Evolutionary conservation across 2,797 vertebrate genomes (phyloP).

Genomic region (Lacerta bilineata): DNA sequence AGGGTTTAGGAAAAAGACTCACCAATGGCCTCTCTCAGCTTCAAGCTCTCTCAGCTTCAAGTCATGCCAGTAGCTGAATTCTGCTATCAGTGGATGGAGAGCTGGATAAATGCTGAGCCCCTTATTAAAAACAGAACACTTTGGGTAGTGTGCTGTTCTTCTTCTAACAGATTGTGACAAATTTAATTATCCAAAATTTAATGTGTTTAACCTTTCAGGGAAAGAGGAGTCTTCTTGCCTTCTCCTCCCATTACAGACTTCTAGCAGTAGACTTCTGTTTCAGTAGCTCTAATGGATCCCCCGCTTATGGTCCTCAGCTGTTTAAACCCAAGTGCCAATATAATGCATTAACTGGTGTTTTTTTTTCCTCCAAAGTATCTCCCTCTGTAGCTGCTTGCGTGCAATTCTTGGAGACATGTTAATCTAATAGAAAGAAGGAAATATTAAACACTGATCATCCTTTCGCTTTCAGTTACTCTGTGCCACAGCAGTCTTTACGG

Average conservation of each 20-base stretch:
- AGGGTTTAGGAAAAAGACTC: neutral
- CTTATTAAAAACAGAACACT: neutral
- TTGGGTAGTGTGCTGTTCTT: neutral
- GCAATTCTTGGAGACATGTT: slow-evolving; percentile 33
- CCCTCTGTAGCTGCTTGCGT: slow-evolving; percentile 39
- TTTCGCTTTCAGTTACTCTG: neutral
- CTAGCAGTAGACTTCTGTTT: slow-evolving; percentile 15
- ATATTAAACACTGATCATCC: neutral
- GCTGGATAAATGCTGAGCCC: neutral
- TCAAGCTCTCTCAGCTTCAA: neutral
- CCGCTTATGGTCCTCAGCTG: slow-evolving; percentile 32
- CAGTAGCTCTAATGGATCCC: slow-evolving; percentile 16
- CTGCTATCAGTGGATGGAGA: slow-evolving; percentile 31
- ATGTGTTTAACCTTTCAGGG: neutral
- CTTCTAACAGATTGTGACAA: neutral
- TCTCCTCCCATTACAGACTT: neutral
- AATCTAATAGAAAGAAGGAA: slow-evolving; percentile 23
- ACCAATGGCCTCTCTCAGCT: neutral
- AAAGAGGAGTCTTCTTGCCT: neutral
- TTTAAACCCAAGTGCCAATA: slow-evolving; percentile 17
- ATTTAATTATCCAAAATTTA: neutral
- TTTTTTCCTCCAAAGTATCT: neutral
- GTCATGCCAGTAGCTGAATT: neutral
- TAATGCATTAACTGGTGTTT: slow-evolving; percentile 4
- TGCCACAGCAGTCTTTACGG: neutral